phyloP scores from a whole-genome alignment of 2,113 vertebrate genomes.

The Athene noctua region DNA sequence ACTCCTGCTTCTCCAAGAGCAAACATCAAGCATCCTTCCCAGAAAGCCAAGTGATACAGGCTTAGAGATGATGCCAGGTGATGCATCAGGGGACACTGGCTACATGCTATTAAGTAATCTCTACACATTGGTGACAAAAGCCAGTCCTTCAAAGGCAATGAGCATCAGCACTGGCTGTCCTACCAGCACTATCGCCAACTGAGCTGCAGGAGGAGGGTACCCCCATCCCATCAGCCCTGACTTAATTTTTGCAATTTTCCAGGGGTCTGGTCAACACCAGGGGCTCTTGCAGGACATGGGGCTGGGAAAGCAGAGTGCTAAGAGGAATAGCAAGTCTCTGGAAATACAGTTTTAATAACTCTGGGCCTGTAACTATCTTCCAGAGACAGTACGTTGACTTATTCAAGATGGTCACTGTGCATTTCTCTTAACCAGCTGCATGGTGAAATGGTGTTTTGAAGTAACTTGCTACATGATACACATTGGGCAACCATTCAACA shows the following conservation, averaged over 20 bases:
- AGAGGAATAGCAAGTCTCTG: not conserved
- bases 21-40: not conserved
- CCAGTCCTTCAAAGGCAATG: not conserved
- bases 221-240: not conserved
- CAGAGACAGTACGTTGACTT: not conserved
- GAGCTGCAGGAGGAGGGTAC: not conserved
- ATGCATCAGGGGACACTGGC: not conserved
- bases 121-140: accelerated
- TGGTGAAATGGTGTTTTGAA: accelerated
- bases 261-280: not conserved
- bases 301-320: not conserved
- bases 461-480: not conserved
- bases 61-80: not conserved
- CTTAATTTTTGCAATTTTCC: not conserved
- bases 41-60: accelerated
- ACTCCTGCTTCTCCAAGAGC: not conserved
- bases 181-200: accelerated
- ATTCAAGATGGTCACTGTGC: not conserved
- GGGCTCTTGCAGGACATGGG: not conserved
- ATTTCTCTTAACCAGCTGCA: not conserved
- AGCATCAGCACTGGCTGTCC: not conserved
- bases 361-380: not conserved
- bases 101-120: not conserved
- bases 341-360: not conserved
- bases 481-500: not conserved